These are phyloP conservation scores for Scaptomyza polygonia DNA, from an alignment of 2,888 invertebrate species.

Conservation along the genomic window DNA sequence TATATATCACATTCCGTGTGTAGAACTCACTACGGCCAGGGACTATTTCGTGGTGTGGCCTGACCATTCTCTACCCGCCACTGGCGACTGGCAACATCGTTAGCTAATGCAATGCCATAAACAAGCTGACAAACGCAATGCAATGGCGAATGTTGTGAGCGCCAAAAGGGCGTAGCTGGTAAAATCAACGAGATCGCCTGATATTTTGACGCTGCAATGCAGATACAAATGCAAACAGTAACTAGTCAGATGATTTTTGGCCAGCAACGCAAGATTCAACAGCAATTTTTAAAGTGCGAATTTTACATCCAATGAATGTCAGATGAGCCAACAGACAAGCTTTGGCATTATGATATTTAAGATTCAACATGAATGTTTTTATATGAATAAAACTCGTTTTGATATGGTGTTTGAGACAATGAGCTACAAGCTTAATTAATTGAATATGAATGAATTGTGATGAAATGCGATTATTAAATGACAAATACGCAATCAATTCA, in stretches of 20 bases:
- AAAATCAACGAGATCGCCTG: constrained; percentile 27
- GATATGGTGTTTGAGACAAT: no score
- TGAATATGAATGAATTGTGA: constrained; percentile 14
- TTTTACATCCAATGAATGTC: background rate
- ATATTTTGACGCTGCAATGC: constrained; percentile 12
- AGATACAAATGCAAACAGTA: constrained; percentile 1
- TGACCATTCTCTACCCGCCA: constrained; percentile 16
- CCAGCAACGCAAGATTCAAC: background rate
- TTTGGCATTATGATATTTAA: no score
- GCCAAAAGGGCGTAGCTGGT: constrained; percentile 29
- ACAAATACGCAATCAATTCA: constrained; percentile 26
- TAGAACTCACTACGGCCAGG: constrained; percentile 12
- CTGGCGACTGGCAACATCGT: constrained; percentile 6
- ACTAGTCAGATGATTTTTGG: background rate
- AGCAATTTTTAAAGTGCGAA: background rate
- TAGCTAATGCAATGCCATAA: constrained; percentile 58
- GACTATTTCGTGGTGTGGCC: constrained; percentile 23
- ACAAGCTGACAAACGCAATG: constrained; percentile 63
- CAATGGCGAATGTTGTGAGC: constrained; percentile 37
- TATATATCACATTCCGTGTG: constrained; percentile 44
- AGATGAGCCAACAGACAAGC: background rate
- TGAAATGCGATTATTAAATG: constrained; percentile 28
- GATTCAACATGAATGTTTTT: no score
- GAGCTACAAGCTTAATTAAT: constrained; percentile 13
- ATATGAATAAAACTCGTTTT: no score